phyloP scores from a whole-genome alignment of 23 tunicate genomes.

The Oikopleura dioica region DNA sequence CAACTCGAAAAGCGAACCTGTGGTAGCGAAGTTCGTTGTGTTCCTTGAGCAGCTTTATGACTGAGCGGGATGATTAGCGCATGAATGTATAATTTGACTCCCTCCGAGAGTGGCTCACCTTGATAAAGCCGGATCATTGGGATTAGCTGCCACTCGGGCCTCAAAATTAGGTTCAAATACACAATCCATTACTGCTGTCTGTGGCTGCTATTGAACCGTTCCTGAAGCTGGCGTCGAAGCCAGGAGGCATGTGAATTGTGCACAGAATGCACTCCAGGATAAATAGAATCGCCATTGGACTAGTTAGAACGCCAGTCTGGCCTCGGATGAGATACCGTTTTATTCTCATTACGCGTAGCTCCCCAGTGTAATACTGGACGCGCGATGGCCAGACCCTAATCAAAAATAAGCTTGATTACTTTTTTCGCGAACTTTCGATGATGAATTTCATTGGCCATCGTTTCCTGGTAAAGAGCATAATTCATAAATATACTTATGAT shows the following conservation, averaged over 20 bases:
- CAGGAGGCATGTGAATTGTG: neutral
- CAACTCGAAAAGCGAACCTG: too few relatives aligned
- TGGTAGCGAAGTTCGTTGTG: neutral
- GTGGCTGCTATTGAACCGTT: too few relatives aligned
- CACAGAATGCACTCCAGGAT: neutral
- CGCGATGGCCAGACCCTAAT: too few relatives aligned
- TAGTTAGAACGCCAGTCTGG: conserved; percentile 3
- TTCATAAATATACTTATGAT: too few relatives aligned
- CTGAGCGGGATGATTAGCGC: neutral
- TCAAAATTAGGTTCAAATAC: neutral
- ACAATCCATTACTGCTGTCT: neutral
- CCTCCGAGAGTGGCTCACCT: too few relatives aligned
- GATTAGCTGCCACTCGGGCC: conserved; percentile 2
- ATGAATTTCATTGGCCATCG: too few relatives aligned
- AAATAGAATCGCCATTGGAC: conserved; percentile 5
- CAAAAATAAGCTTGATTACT: too few relatives aligned
- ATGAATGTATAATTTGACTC: too few relatives aligned
- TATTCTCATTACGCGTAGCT: neutral
- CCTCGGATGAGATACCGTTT: neutral
- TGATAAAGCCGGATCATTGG: conserved; percentile 1
- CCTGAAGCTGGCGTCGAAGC: too few relatives aligned
- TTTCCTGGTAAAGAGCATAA: too few relatives aligned
- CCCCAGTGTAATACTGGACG: neutral
- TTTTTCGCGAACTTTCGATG: too few relatives aligned
- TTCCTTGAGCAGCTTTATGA: conserved; percentile 6